Percentiles rank a stretch among this genome's conserved stretches.
These are phyloP conservation scores for Tauraco hartlaubi DNA, from an alignment of 2,797 vertebrate species.

Conservation along the genomic window DNA sequence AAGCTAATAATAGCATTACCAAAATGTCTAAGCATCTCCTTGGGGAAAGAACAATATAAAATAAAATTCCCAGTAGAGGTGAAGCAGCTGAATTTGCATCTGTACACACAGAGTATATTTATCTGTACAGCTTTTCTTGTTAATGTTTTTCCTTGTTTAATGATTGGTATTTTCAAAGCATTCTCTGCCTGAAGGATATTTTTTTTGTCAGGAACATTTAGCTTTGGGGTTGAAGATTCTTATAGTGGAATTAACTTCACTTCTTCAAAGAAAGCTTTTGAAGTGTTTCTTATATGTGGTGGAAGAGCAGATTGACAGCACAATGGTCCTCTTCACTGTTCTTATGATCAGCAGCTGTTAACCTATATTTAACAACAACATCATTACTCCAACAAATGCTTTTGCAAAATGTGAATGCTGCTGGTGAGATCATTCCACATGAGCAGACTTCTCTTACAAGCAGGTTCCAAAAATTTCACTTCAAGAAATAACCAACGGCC, in stretches of 20 bases:
- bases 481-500: neutral
- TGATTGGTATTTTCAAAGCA: conserved; percentile 12
- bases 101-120: neutral
- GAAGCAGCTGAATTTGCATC: neutral
- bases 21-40: neutral
- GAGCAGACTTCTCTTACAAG: neutral
- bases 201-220: conserved; percentile 31
- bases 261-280: conserved; percentile 48
- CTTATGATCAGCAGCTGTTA: conserved; percentile 59
- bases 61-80: neutral
- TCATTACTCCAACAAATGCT: conserved; percentile 15
- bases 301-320: conserved; percentile 35
- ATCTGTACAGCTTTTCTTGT: neutral
- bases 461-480: neutral
- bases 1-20: neutral
- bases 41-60: neutral
- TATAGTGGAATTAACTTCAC: neutral
- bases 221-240: conserved; percentile 2
- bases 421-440: conserved; percentile 25
- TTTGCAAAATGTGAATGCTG: conserved; percentile 24
- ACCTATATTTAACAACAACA: conserved; percentile 65
- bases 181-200: neutral
- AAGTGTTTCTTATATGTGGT: neutral
- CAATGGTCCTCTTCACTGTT: conserved; percentile 35
- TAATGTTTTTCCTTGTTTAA: conserved; percentile 1